Evolutionary conservation across 1,140 invertebrate genomes (phyloP), one percentile per base, ranked within the genome.

Genomic region (Megalonaias nervosa): DNA sequence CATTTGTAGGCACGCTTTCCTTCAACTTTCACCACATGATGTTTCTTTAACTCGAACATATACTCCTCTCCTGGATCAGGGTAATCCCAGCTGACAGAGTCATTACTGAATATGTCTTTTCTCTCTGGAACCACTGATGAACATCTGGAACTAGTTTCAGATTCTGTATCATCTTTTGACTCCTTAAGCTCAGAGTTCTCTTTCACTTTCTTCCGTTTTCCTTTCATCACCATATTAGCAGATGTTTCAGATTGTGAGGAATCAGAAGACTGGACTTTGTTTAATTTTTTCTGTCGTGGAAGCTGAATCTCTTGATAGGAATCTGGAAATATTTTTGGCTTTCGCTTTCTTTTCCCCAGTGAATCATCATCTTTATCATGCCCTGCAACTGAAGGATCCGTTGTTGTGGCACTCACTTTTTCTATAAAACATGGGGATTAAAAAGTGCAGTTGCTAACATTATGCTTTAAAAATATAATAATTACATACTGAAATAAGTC

Each of bases 1-100:
- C 93, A 93, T 31, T 87, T 87, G 72, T 88, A 93, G n/a, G 90
- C 26, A 66, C 90, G 90, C 26, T 87, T 84, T n/a, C 89, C 89
- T 60, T 88, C 86, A 12, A 78, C 76, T 57, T 31, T 81, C 9
- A 77, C 72, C 23, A 76, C 71, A 71, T 84, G 82, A 71, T 80
- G 65, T 14, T 69, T 55, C 62, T 74, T 77, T 16, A 86, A 68
- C 64, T 85, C 82, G 81, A 89, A 89, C 55, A 76, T 74, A 74
- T 84, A 89, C 68, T 87, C 84, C 1, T 77, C 48, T 15, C 76
- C 67, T 16, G 57, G 60, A 26, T 58, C n/a, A 15, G 82, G 81
- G 60, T 80, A 84, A 56, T 75, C 74, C 81, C 83, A 82, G 31
- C 76, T 69, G 11, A 82, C 81, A 57, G 64, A 26, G 55, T 80